phyloP scores from a whole-genome alignment of 2,797 vertebrate genomes.

The Peromyscus aztecus region DNA sequence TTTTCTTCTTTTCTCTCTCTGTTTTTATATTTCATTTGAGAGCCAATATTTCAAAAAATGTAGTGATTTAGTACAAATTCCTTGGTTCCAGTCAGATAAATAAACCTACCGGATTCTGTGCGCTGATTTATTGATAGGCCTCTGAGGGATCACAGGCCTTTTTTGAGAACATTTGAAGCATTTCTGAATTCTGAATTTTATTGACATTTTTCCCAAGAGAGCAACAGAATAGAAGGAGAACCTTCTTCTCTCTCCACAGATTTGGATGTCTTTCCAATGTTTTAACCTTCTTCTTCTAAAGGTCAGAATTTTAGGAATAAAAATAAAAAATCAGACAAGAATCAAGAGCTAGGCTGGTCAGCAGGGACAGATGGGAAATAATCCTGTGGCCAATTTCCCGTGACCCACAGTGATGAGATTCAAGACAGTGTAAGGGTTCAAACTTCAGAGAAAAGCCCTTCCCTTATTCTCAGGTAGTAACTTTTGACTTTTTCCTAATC shows the following conservation, averaged over 20 bases:
- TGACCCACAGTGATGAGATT: neutral
- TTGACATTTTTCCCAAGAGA: conserved; percentile 81
- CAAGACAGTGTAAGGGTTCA: neutral
- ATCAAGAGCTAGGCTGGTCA: neutral
- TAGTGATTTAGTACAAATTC: conserved; percentile 84
- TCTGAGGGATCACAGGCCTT: conserved; percentile 76
- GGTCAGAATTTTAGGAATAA: conserved; percentile 28
- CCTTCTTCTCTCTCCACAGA: conserved; percentile 67
- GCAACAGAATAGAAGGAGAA: conserved; percentile 57
- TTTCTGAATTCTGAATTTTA: conserved; percentile 81
- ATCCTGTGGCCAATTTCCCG: neutral
- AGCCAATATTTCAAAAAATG: conserved; percentile 84
- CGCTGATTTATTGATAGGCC: conserved; percentile 84
- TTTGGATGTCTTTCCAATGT: conserved; percentile 63
- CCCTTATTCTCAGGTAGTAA: neutral
- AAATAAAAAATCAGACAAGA: neutral
- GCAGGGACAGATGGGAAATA: neutral
- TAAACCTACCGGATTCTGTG: conserved; percentile 80
- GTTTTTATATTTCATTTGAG: conserved; percentile 86
- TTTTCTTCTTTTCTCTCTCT: conserved; percentile 82
- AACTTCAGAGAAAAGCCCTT: neutral
- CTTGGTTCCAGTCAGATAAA: conserved; percentile 82
- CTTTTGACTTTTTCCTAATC: neutral
- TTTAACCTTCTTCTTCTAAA: conserved; percentile 68
- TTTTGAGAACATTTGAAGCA: conserved; percentile 78